phyloP scores from a whole-genome alignment of 2,888 invertebrate genomes.

The Beris chalybata region DNA sequence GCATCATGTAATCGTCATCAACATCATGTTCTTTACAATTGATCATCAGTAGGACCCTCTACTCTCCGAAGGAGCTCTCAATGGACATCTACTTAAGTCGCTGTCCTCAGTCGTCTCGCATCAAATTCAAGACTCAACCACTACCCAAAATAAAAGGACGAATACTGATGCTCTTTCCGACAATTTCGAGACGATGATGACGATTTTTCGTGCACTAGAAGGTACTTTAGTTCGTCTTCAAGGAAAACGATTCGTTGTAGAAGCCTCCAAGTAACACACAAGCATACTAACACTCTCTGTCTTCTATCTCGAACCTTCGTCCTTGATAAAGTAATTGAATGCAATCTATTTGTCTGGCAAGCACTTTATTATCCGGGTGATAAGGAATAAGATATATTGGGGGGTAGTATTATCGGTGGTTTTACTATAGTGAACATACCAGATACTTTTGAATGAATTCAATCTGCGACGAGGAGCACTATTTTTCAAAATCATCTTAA shows the following conservation, averaged over 20 bases:
- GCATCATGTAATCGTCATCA: slow-evolving; percentile 15
- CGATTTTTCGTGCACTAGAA: neutral
- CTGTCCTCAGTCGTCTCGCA: neutral
- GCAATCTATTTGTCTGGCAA: slow-evolving; percentile 6
- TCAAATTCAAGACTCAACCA: neutral
- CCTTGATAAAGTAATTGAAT: slow-evolving; percentile 19
- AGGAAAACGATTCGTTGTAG: neutral
- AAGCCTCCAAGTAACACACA: neutral
- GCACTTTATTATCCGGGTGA: slow-evolving; percentile 10
- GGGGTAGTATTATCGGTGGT: neutral
- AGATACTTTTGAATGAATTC: neutral
- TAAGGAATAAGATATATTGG: neutral
- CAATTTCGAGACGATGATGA: slow-evolving; percentile 7
- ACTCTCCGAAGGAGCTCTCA: neutral
- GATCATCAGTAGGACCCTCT: slow-evolving; percentile 1
- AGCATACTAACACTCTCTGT: neutral
- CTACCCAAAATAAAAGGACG: too few species aligned
- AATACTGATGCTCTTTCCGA: slow-evolving; percentile 2
- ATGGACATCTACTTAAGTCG: slow-evolving; percentile 16
- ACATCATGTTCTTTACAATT: slow-evolving; percentile 21
- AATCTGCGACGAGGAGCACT: neutral
- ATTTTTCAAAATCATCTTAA: neutral
- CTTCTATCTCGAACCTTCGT: neutral
- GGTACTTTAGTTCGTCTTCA: slow-evolving; percentile 5
- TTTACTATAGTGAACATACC: neutral